These are phyloP conservation scores for Chloropsis cyanopogon DNA, from an alignment of 2,113 vertebrate species.

Conservation along the genomic window DNA sequence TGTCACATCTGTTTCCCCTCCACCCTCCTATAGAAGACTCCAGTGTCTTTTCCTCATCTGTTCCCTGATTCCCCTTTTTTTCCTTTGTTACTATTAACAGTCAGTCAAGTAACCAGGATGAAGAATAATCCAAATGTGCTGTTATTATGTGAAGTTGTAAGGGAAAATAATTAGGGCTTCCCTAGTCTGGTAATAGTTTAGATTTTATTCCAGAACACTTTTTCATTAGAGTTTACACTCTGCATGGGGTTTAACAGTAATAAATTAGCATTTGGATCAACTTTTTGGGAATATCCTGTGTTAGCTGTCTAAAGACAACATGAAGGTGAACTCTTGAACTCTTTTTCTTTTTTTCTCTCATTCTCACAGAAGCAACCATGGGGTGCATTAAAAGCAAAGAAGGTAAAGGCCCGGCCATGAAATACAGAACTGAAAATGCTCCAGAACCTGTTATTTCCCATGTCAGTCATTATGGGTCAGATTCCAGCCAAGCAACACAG, in stretches of 20 bases:
- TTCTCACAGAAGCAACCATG: slow-evolving; percentile 80
- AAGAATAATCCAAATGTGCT: background rate
- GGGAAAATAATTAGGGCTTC: background rate
- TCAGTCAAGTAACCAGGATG: background rate
- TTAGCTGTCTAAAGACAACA: background rate
- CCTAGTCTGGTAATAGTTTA: background rate
- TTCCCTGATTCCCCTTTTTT: background rate
- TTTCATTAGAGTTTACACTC: background rate
- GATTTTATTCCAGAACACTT: background rate
- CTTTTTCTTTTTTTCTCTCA: background rate
- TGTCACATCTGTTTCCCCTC: background rate
- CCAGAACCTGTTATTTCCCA: slow-evolving; percentile 75
- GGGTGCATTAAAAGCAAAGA: slow-evolving; percentile 96
- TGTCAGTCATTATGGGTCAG: slow-evolving; percentile 83
- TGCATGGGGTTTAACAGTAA: background rate
- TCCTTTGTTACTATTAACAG: background rate
- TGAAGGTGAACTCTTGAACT: background rate
- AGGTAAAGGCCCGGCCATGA: slow-evolving; percentile 86
- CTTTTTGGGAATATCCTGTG: background rate
- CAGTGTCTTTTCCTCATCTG: background rate
- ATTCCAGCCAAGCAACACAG: slow-evolving; percentile 80
- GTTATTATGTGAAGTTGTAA: background rate
- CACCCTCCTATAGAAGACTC: background rate
- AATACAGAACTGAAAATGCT: slow-evolving; percentile 84
- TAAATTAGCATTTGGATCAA: background rate